phyloP scores from a whole-genome alignment of 2,797 vertebrate genomes.

The Trichosurus vulpecula region DNA sequence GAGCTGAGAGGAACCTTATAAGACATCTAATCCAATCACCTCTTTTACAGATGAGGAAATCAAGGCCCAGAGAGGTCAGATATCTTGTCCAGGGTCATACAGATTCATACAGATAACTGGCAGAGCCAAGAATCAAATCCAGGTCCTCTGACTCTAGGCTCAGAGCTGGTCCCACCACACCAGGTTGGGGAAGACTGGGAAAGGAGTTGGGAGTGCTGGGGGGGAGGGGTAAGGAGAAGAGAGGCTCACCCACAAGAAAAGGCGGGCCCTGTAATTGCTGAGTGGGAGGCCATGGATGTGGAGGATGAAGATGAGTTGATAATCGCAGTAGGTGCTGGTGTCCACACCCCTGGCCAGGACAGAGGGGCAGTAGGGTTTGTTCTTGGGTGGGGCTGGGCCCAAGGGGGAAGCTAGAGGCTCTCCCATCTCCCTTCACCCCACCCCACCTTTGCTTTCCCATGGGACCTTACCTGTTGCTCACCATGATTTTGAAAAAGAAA shows the following conservation, averaged over 20 bases:
- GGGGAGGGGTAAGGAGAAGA: not conserved
- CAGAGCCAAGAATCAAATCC: not conserved
- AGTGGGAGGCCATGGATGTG: constrained; percentile 75
- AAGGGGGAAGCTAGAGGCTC: not conserved
- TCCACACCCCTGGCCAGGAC: constrained; percentile 66
- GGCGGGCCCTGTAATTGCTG: constrained; percentile 44
- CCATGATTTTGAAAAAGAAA: constrained; percentile 78
- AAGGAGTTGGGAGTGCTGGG: not conserved
- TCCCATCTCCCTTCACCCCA: rapidly evolving
- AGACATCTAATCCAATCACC: not conserved
- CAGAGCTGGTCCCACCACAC: rapidly evolving
- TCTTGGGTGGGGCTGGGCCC: not conserved
- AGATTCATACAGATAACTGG: not conserved
- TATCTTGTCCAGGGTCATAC: not conserved
- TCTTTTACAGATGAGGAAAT: not conserved
- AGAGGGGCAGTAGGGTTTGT: too few species aligned
- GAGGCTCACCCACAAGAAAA: constrained; percentile 54
- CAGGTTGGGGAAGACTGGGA: not conserved
- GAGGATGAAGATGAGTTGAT: constrained; percentile 76
- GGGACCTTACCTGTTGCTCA: constrained; percentile 78
- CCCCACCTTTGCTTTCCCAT: not conserved
- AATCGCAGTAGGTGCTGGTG: constrained; percentile 76
- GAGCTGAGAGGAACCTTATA: not conserved
- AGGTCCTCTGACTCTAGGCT: not conserved
- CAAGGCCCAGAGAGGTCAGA: not conserved